These are phyloP conservation scores for Smittia sp. DNA, from an alignment of 2,888 invertebrate species.

Conservation along the genomic window DNA sequence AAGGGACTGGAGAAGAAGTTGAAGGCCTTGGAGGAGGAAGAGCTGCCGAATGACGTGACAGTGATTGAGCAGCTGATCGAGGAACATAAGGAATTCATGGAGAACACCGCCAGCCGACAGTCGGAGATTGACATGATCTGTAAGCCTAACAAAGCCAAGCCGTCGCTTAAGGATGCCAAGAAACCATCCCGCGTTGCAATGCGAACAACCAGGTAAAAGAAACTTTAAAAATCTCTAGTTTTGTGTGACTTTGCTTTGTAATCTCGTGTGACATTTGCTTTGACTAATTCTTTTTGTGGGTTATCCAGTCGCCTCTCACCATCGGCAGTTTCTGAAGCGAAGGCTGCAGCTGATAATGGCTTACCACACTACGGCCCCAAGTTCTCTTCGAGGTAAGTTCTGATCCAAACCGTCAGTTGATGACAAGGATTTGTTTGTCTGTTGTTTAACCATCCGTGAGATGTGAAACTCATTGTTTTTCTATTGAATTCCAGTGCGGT, in stretches of 20 bases:
- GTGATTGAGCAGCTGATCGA: constrained; percentile 83
- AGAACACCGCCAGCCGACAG: constrained; percentile 89
- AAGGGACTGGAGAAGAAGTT: constrained; percentile 82
- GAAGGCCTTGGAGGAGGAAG: constrained; percentile 77
- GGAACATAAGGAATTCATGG: constrained; percentile 95
- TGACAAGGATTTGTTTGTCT: neutral
- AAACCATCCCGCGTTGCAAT: constrained; percentile 57
- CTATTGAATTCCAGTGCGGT: neutral
- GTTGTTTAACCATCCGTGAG: neutral
- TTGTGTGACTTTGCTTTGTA: neutral
- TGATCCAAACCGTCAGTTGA: neutral
- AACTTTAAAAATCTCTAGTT: constrained; percentile 38
- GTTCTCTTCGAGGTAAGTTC: constrained; percentile 67
- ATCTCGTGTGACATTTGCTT: constrained; percentile 42
- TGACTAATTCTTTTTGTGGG: constrained; percentile 42
- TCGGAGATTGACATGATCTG: constrained; percentile 93
- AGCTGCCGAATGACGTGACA: constrained; percentile 85
- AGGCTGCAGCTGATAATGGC: constrained; percentile 72
- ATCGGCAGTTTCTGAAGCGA: constrained; percentile 67
- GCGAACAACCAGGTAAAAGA: constrained; percentile 57
- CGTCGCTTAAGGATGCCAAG: constrained; percentile 59
- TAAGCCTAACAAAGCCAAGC: constrained; percentile 75
- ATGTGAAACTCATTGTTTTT: neutral
- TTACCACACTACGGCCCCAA: constrained; percentile 88
- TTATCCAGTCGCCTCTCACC: constrained; percentile 76